Base-by-base conservation (phyloP, 2,113 vertebrate species). In the Embiotoca jacksoni region DNA sequence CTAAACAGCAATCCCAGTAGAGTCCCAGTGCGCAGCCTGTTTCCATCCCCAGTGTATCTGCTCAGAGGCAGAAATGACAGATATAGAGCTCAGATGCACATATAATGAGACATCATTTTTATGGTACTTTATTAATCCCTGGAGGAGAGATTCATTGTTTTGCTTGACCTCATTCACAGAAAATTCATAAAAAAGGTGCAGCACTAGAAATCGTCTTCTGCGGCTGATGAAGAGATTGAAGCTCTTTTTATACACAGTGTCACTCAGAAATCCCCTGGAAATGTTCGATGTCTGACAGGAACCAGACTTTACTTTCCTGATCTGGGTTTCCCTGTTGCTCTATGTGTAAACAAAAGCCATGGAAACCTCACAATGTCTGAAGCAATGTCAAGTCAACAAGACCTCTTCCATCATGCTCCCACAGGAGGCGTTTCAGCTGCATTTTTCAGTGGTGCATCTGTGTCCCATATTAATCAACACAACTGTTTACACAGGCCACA, bases 1-100 rank as follows among this genome's bases (percentile, higher is more conserved):
- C 78, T 82, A 78, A 87, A 84, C 63, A 85, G 64, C 8, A 63
- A 30, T 78, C 80, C 75, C 75, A 79, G 69, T 47, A 50, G 46
- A 65, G 13, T 88, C 72, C 80, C 70, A 58, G 15, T 61, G 33
- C 72, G 69, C 62, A 63, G 63, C 72, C 41, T 64, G 60, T 76
- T 60, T 78, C 35, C n/a, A 63, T 81, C 55, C 64, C 60, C 59
- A 63, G 52, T 78, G 52, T 72, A 82, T 58, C 62, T 59, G 41
- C 49, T 73, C 47, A 44, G 58, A 72, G 9, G 57, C 57, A 67
- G 66, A 72, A 65, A 23, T 23, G 30, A 9, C 60, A 50, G 64
- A 84, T 49, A 60, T 35, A 14, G 32, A 30, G 10, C 39, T 68
- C 35, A 53, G 36, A 52, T 58, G 30, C 11, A 35, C 8, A 50